Evolutionary conservation across 2,888 invertebrate species (phyloP).

Genomic region (Tachystola acroxantha): DNA sequence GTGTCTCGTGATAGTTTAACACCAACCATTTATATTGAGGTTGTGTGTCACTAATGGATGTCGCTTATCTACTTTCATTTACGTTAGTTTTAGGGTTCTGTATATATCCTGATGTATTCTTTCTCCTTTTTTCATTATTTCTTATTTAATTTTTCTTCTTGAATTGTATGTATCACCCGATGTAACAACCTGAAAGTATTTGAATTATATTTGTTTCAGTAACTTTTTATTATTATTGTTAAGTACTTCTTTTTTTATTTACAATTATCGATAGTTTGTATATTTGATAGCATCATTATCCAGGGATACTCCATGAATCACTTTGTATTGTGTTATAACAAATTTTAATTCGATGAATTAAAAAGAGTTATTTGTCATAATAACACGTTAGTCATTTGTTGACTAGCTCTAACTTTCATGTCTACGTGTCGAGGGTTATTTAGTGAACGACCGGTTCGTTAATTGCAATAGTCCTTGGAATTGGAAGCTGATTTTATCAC

Average conservation of each 20-base stretch:
- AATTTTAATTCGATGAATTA: slow-evolving; percentile 5
- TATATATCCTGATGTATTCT: too few species aligned
- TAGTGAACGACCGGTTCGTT: neutral
- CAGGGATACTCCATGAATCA: too few species aligned
- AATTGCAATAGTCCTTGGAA: slow-evolving; percentile 2
- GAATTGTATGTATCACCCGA: neutral
- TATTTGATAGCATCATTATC: too few species aligned
- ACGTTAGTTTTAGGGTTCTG: neutral
- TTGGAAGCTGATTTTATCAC: slow-evolving; percentile 1
- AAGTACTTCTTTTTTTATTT: too few species aligned
- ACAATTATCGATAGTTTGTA: too few species aligned
- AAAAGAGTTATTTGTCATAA: slow-evolving; percentile 2
- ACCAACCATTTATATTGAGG: slow-evolving; percentile 12
- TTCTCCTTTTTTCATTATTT: too few species aligned
- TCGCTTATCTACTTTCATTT: slow-evolving; percentile 16
- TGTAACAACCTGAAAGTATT: too few species aligned
- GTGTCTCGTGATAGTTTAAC: slow-evolving; percentile 6
- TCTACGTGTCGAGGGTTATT: neutral
- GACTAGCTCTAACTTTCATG: neutral
- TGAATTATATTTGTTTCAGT: too few species aligned
- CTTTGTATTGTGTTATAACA: too few species aligned
- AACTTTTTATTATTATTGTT: too few species aligned
- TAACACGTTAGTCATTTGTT: slow-evolving; percentile 2
- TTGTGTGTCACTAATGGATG: slow-evolving; percentile 22
- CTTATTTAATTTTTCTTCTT: too few species aligned